Percentiles rank a stretch among this genome's conserved stretches.
phyloP scores from a whole-genome alignment of 2,888 invertebrate species.

The Thereva nobilitata region DNA sequence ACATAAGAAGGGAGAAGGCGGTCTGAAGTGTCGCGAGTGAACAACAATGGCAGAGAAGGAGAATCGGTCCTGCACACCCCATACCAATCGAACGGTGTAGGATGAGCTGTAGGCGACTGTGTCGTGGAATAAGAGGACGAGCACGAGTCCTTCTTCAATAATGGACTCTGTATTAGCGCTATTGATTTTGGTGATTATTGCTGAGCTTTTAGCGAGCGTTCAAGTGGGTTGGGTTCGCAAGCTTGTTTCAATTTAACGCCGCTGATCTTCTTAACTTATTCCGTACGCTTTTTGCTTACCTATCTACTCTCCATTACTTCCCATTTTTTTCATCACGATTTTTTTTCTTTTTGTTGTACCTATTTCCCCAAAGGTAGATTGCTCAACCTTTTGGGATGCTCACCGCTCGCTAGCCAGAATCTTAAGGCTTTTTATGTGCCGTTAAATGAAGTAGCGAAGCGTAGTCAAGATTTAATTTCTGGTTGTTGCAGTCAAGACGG shows the following conservation, averaged over 20 bases:
- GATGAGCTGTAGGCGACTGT: too few relatives aligned
- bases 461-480: slow-evolving; percentile 24
- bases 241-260: slow-evolving; percentile 21
- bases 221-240: not conserved
- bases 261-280: slow-evolving; percentile 28
- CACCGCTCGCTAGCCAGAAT: not conserved
- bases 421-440: slow-evolving; percentile 19
- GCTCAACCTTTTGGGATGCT: too few relatives aligned
- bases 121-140: not conserved
- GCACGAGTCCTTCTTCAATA: slow-evolving; percentile 11
- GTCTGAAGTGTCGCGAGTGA: too few relatives aligned
- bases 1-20: too few relatives aligned
- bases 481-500: slow-evolving; percentile 2
- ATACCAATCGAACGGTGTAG: too few relatives aligned
- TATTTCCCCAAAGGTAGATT: not conserved
- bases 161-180: slow-evolving; percentile 23
- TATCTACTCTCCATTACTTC: too few relatives aligned
- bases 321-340: slow-evolving; percentile 1
- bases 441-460: slow-evolving; percentile 24
- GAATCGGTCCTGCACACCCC: too few relatives aligned
- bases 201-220: not conserved
- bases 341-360: slow-evolving; percentile 8
- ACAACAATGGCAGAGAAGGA: too few relatives aligned
- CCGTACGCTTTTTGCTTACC: not conserved
- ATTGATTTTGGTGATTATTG: slow-evolving; percentile 14